Evolutionary conservation across 2,797 vertebrate genomes (phyloP).

Genomic region (Phalanger gymnotis): DNA sequence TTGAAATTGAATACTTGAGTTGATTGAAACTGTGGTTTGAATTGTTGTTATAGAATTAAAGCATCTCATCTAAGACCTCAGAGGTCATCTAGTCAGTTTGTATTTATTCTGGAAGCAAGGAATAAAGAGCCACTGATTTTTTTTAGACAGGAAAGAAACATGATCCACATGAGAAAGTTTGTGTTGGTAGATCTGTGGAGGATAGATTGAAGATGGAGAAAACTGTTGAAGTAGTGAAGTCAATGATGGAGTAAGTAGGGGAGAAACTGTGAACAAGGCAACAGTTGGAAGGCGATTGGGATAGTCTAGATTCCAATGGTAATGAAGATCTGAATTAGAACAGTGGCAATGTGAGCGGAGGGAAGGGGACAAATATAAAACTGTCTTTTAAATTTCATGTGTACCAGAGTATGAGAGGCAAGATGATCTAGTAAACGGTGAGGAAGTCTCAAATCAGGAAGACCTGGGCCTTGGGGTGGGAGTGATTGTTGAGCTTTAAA

Average conservation of each 20-base stretch:
- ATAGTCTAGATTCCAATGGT: background rate
- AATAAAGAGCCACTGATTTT: background rate
- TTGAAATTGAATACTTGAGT: conserved; percentile 40
- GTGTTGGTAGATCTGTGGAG: background rate
- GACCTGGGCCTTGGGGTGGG: background rate
- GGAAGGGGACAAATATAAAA: background rate
- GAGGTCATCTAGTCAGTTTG: background rate
- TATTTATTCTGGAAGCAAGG: background rate
- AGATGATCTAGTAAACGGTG: background rate
- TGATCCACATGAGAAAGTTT: background rate
- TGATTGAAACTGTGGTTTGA: conserved; percentile 23
- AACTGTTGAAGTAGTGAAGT: background rate
- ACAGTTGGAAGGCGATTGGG: background rate
- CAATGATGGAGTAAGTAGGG: background rate
- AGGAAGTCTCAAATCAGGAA: background rate
- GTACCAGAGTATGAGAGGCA: background rate
- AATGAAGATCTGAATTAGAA: background rate
- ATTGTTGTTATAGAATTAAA: background rate
- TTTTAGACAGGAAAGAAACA: background rate
- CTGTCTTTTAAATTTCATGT: background rate
- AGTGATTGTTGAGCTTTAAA: conserved; percentile 40
- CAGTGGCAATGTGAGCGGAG: background rate
- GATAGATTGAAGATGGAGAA: background rate
- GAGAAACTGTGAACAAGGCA: background rate
- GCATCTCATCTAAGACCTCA: background rate